These are phyloP conservation scores for Chrysolina americana DNA, from an alignment of 2,888 invertebrate genomes.

Conservation along the genomic window DNA sequence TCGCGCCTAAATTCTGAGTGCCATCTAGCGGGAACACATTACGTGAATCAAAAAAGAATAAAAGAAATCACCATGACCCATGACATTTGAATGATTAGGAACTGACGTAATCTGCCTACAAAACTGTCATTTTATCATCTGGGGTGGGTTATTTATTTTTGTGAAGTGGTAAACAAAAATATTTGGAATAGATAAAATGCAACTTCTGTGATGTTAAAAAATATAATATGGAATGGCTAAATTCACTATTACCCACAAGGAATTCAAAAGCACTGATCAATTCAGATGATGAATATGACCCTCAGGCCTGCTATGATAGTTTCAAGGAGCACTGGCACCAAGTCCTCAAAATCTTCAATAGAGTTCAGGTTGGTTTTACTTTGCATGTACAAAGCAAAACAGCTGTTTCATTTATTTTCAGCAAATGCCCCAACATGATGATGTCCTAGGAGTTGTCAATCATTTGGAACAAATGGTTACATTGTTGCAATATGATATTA, in stretches of 20 bases:
- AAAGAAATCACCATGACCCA: too few species aligned
- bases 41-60: too few species aligned
- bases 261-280: conserved; percentile 58
- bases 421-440: conserved; percentile 82
- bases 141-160: conserved; percentile 20
- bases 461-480: conserved; percentile 93
- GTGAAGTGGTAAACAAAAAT: conserved; percentile 41
- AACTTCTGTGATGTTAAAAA: conserved; percentile 33
- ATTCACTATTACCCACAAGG: conserved; percentile 57
- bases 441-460: conserved; percentile 91
- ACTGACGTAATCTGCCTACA: too few species aligned
- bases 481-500: conserved; percentile 85
- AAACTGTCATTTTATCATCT: conserved; percentile 12
- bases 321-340: conserved; percentile 97
- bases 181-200: conserved; percentile 34
- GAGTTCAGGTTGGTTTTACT: conserved; percentile 74
- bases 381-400: conserved; percentile 23
- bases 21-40: too few species aligned
- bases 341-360: conserved; percentile 85
- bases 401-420: conserved; percentile 56
- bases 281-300: conserved; percentile 73
- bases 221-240: conserved; percentile 66
- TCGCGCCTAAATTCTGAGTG: too few species aligned
- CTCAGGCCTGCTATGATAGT: conserved; percentile 92
- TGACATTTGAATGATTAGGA: too few species aligned